Percentiles rank a stretch among this genome's conserved stretches.
Conservation (phyloP, 2,797 vertebrate genomes). For the Megaceryle alcyon region DNA sequence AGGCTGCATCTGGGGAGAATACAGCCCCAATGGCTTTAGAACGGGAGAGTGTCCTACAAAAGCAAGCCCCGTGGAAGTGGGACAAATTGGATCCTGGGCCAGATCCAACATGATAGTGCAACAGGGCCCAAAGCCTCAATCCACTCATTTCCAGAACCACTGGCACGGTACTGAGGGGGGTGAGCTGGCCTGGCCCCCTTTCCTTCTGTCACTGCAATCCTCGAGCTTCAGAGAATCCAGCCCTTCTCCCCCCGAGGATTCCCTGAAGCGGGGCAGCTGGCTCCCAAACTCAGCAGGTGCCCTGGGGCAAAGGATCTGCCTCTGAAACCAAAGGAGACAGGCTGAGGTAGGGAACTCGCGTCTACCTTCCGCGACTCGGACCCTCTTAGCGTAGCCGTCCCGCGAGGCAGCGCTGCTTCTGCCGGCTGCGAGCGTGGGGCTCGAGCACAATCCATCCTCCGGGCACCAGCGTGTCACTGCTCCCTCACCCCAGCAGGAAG, state of each 20-base stretch:
- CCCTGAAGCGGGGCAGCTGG: neutral
- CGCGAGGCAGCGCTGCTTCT: neutral
- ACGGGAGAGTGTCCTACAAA: slow-evolving; percentile 42
- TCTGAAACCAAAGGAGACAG: slow-evolving; percentile 15
- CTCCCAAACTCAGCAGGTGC: slow-evolving; percentile 45
- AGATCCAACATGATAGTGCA: slow-evolving; percentile 62
- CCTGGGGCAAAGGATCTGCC: slow-evolving; percentile 43
- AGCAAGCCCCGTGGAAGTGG: slow-evolving; percentile 34
- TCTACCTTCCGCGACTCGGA: neutral
- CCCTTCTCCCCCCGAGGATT: neutral
- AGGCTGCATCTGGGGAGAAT: slow-evolving; percentile 34
- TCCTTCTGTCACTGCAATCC: neutral
- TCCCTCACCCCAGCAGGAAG: neutral
- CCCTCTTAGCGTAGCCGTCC: neutral
- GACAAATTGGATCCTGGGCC: slow-evolving; percentile 45
- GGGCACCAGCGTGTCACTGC: neutral
- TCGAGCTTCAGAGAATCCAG: neutral
- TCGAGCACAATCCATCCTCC: slow-evolving; percentile 25
- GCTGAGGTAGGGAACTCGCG: slow-evolving; percentile 80
- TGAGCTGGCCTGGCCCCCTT: neutral
- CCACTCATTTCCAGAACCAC: slow-evolving; percentile 27
- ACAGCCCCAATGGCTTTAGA: slow-evolving; percentile 70
- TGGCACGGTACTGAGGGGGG: neutral
- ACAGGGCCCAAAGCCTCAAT: slow-evolving; percentile 57
- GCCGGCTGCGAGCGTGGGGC: neutral